These are phyloP conservation scores for Asbolus verrucosus DNA, from an alignment of 1,140 invertebrate genomes.

Conservation along the genomic window DNA sequence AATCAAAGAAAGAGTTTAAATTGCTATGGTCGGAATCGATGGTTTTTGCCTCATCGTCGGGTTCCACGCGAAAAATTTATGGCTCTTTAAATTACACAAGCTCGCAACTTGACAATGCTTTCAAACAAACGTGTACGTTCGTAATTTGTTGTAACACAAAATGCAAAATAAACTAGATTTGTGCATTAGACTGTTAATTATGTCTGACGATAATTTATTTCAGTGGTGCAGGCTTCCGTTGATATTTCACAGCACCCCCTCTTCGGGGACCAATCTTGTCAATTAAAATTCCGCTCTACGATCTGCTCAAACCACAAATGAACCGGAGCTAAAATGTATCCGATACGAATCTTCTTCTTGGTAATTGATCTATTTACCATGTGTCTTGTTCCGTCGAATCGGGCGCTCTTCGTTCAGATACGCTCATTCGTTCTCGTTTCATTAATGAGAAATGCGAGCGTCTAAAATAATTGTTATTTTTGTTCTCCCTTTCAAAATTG, in stretches of 20 bases:
- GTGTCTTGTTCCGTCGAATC: conserved; percentile 18
- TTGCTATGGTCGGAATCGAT: conserved; percentile 20
- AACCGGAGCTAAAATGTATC: conserved; percentile 16
- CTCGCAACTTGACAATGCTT: conserved; percentile 4
- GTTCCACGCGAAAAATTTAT: conserved; percentile 18
- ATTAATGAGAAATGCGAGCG: not conserved
- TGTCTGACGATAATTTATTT: no score
- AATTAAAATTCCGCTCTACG: conserved; percentile 18
- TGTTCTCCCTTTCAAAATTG: no score
- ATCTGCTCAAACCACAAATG: not conserved
- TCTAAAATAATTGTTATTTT: conserved; percentile 1
- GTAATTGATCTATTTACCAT: conserved; percentile 38
- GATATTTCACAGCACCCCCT: no score
- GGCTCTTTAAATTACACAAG: conserved; percentile 22
- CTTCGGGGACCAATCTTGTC: no score
- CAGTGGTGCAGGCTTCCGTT: no score
- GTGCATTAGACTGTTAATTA: no score
- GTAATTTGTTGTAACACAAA: not conserved
- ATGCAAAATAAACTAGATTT: not conserved
- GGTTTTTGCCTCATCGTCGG: not conserved
- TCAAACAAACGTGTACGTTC: conserved; percentile 2
- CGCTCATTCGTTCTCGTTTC: conserved; percentile 1
- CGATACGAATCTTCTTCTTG: conserved; percentile 7
- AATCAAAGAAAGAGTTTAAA: no score
- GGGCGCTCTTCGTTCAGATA: no score